phyloP scores from a whole-genome alignment of 2,888 invertebrate genomes.

The Drosophila eohydei region DNA sequence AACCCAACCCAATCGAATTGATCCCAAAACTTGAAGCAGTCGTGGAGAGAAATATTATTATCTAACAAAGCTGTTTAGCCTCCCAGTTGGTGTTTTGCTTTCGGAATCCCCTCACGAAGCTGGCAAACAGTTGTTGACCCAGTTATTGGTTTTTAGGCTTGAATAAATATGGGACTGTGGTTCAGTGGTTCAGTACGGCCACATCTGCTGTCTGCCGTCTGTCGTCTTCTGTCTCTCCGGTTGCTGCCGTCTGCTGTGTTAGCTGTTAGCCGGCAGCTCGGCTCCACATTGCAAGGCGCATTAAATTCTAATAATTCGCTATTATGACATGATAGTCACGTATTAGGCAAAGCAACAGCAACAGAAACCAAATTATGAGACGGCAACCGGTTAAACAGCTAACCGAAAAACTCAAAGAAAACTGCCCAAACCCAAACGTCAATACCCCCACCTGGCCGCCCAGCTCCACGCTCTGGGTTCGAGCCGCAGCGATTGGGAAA shows the following conservation, averaged over 20 bases:
- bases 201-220: slow-evolving; percentile 30
- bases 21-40: background rate
- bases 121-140: slow-evolving; percentile 53
- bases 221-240: slow-evolving; percentile 12
- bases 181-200: slow-evolving; percentile 43
- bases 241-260: slow-evolving; percentile 17
- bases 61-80: slow-evolving; percentile 7
- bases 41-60: slow-evolving; percentile 11
- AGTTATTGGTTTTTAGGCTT: slow-evolving; percentile 54
- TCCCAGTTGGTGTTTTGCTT: slow-evolving; percentile 18
- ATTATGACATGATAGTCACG: slow-evolving; percentile 81
- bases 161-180: slow-evolving; percentile 62
- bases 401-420: slow-evolving; percentile 36
- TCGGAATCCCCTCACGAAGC: slow-evolving; percentile 30
- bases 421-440: slow-evolving; percentile 18
- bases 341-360: slow-evolving; percentile 71
- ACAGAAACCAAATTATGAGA: slow-evolving; percentile 74
- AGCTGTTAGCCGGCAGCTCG: slow-evolving; percentile 31
- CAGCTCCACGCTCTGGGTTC: slow-evolving; percentile 2
- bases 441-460: background rate
- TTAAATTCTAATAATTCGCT: slow-evolving; percentile 81
- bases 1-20: background rate
- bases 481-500: slow-evolving; percentile 44
- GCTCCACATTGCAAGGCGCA: slow-evolving; percentile 58
- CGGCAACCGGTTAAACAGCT: slow-evolving; percentile 70